phyloP scores from a whole-genome alignment of 2,113 vertebrate genomes.

The Corythaeola cristata region DNA sequence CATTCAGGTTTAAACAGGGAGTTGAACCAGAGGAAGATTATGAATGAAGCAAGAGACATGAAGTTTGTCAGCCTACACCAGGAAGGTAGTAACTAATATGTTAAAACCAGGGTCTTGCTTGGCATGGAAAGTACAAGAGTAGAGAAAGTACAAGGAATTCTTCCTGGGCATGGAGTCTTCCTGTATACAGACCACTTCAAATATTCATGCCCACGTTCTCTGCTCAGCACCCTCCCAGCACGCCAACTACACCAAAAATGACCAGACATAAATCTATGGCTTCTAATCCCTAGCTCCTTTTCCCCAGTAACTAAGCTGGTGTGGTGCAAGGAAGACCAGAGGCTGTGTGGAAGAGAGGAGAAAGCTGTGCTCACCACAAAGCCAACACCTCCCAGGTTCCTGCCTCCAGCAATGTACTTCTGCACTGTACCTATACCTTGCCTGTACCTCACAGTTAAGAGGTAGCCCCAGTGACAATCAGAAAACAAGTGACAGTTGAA shows the following conservation, averaged over 20 bases:
- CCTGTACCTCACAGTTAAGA: neutral
- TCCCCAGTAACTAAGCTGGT: neutral
- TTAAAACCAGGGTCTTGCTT: neutral
- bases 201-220: neutral
- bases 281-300: neutral
- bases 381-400: neutral
- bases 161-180: neutral
- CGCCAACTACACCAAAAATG: neutral
- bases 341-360: accelerated
- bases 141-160: neutral
- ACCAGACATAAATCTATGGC: neutral
- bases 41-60: neutral
- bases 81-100: neutral
- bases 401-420: neutral
- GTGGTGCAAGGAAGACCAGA: neutral
- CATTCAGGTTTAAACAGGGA: neutral
- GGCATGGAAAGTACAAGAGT: neutral
- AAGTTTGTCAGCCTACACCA: neutral
- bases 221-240: neutral
- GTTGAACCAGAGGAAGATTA: neutral
- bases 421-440: neutral
- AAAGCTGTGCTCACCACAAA: neutral
- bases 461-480: neutral
- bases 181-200: neutral
- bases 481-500: neutral